Percentiles rank a stretch among this genome's conserved stretches.
phyloP scores from a whole-genome alignment of 2,888 invertebrate genomes.

The Eupithecia abbreviata region DNA sequence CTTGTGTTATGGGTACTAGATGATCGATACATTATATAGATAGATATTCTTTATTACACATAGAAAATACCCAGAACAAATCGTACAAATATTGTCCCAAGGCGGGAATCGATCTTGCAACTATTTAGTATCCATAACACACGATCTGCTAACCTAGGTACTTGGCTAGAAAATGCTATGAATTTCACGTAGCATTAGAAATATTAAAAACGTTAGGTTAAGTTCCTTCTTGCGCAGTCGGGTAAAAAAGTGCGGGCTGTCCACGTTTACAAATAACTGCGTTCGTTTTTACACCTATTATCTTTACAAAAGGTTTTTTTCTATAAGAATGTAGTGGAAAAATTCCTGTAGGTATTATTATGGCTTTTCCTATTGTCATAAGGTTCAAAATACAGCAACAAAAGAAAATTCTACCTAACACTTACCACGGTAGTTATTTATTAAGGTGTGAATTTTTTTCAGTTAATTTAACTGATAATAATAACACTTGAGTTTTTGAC shows the following conservation, averaged over 20 bases:
- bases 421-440: not conserved
- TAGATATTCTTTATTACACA: no score
- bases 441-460: not conserved
- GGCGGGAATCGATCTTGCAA: no score
- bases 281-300: not conserved
- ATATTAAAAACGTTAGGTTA: not conserved
- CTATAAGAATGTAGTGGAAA: not conserved
- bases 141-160: not conserved
- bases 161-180: not conserved
- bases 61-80: no score
- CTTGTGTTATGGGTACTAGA: no score
- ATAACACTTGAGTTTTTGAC: not conserved
- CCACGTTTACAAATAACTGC: slow-evolving; percentile 1
- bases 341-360: not conserved
- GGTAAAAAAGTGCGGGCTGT: not conserved
- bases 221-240: not conserved
- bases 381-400: not conserved
- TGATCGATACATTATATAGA: no score
- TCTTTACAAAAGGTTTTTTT: not conserved
- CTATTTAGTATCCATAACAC: not conserved
- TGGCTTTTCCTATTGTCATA: not conserved
- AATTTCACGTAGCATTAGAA: not conserved
- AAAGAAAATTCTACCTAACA: not conserved
- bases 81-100: no score
- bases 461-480: not conserved